Evolutionary conservation across 2,888 invertebrate genomes (phyloP), one percentile per base, ranked within the genome.

Genomic region (Danaus chrysippus): DNA sequence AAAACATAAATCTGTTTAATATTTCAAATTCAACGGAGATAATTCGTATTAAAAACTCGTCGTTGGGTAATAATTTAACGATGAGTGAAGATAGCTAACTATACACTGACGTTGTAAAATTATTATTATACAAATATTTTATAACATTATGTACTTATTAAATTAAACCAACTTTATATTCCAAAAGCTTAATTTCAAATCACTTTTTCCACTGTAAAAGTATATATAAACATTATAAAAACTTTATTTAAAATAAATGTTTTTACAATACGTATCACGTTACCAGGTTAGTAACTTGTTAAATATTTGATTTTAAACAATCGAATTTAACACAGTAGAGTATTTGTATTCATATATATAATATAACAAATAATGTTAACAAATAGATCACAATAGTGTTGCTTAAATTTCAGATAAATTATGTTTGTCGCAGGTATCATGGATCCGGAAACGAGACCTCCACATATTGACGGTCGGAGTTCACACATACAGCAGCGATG

Each of bases 371-470:
- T 34, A 34, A 34, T 6, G 3, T 3, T 34, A 6, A 3, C 23
- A 34, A 34, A 34, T 6, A 52, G 41, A 42, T 52, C 58, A 58
- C 42, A 44, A 17, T 52, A 34, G 12, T 58, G 49, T 15, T 23
- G 8, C 17, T 5, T 49, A n/a, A 3, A 53, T 41, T 23, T 53
- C 23, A 59, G 12, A 54, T n/a, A 5, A 1, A 41, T 10, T 19
- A 1, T 15, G 1, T 59, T 41, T 53, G 49, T 75, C 79, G 2
- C 86, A 96, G 96, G 96, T 97, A 12, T 96, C 96, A 15, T 97
- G 97, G 97, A 96, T 97, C 71, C 92, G 97, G 10, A 96, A 96
- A 78, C 93, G 96, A 2, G 96, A 97, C 81, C 92, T 96, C 10
- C 96, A 94, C 80, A 94, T 94, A 73, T 86, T 94, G 56, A 93